Base-by-base conservation (phyloP, 1,140 invertebrate species). In the Halictus rubicundus region DNA sequence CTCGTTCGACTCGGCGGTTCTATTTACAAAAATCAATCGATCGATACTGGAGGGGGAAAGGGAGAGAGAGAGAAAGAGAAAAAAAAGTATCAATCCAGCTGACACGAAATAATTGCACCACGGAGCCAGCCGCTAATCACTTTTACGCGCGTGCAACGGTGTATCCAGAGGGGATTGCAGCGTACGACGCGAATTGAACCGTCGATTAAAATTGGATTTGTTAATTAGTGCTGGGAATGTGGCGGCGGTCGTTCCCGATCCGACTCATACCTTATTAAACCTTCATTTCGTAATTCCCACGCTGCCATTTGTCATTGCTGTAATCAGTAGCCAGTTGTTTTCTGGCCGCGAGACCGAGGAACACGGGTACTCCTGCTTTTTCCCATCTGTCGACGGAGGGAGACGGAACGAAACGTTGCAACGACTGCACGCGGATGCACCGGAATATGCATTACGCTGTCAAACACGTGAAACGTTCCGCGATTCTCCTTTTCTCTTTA, bases 141-240 rank as follows among this genome's bases (percentile, higher is more conserved):
- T 85, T 87, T 87, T 85, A 85, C 81, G 64, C 70, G 32, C 59
- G 46, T 63, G 61, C 69, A 76, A 78, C 73, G 78, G 81, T 52
- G 46, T 39, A 52, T 21, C 21, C 52, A 27, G 59, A 59, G 65
- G 37, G 64, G 74, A 54, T 61, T 64, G 57, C 66, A 74, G 54
- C 49, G 78, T 37, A 66, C 79, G 52, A 54, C 75, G 73, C 78
- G 87, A 85, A 91, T 89, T 88, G 84, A 76, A 85, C 81, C 82
- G 83, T 75, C 89, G 85, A 91, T 91, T 90, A 88, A 89, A 91
- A 91, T 91, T 89, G 85, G 90, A 91, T 90, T 89, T 90, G 89
- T 91, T 91, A 91, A 91, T 91, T 91, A 91, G 88, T 82, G 70
- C 71, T 54, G 86, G 84, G 79, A 82, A 80, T 77, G 77, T 65